These are phyloP conservation scores for Pteropus rufus DNA, from an alignment of 2,797 vertebrate species.

Conservation along the genomic window DNA sequence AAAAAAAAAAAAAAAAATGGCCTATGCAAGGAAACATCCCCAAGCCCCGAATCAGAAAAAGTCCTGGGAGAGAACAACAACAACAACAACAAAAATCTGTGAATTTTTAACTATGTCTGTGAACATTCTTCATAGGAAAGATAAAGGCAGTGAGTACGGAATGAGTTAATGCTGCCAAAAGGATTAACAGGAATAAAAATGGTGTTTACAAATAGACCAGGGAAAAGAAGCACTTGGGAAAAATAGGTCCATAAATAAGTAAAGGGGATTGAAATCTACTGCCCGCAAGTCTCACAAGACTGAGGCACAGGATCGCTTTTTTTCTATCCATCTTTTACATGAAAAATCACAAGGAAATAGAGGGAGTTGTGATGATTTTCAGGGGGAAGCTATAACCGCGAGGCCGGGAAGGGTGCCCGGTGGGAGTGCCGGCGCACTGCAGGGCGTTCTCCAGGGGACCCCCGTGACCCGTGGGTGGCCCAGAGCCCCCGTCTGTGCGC, in stretches of 20 bases:
- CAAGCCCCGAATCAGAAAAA: neutral
- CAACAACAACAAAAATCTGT: neutral
- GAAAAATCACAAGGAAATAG: constrained; percentile 53
- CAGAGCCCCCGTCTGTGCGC: neutral
- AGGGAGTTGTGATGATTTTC: neutral
- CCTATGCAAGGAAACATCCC: neutral
- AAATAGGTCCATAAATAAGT: constrained; percentile 70
- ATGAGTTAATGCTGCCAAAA: constrained; percentile 65
- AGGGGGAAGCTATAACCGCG: neutral
- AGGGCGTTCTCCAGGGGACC: accelerated
- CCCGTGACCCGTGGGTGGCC: accelerated
- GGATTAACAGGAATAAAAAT: constrained; percentile 67
- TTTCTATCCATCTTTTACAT: constrained; percentile 55
- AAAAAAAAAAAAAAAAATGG: neutral
- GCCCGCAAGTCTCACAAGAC: neutral
- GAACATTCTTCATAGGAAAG: constrained; percentile 28
- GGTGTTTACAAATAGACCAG: constrained; percentile 63
- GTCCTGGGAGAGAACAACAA: neutral
- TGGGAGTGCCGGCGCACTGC: accelerated
- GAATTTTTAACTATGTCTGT: constrained; percentile 27
- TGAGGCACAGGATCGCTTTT: neutral
- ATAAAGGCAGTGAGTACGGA: neutral
- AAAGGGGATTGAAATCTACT: constrained; percentile 65
- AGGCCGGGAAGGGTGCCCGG: neutral
- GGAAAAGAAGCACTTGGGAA: constrained; percentile 51